Base-by-base conservation (phyloP, 1,140 invertebrate genomes). In the Drosophila tani region DNA sequence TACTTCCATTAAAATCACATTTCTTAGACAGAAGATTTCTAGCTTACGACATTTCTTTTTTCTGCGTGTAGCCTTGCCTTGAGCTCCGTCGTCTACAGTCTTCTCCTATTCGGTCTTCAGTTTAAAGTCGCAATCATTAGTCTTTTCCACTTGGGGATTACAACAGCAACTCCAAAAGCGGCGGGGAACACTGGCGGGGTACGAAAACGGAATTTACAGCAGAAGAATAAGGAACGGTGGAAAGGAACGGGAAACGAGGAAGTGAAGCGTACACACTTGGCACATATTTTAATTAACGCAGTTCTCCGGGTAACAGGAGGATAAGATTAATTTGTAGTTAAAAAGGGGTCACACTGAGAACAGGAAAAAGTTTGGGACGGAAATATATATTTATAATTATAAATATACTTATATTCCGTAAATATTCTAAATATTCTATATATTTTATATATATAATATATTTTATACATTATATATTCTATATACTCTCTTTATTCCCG, bases 221-320 rank as follows among this genome's bases (percentile, higher is more conserved):
- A 24, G 35, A 27, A 74, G n/a, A 47, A 49, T 14, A 27, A 32
- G 9, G 8, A 32, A 29, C 49, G 11, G 27, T 17, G 50, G 27
- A 51, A 53, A 45, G 29, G 5, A 29, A 47, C 29, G n/a, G 50
- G 32, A 12, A 12, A 19, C n/a, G 32, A 14, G 21, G 38, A 24
- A 62, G 40, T 58, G 60, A 55, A 69, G 58, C 19, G 19, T 24
- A 40, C 53, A 73, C 71, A 67, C 64, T 81, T 85, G 82, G 75
- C 82, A 81, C 55, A 85, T 79, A 85, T 86, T 86, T 82, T 55
- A 74, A 86, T 86, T 64, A 78, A 79, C 69, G 51, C 74, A 56
- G 49, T 29, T 67, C 47, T 43, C 62, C 11, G 53, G 14, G 53
- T 8, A 40, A 40, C 19, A 11, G 15, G 40, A 41, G 8, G 49